Evolutionary conservation across 1,140 invertebrate species (phyloP).

Genomic region (Brachionus sp.): DNA sequence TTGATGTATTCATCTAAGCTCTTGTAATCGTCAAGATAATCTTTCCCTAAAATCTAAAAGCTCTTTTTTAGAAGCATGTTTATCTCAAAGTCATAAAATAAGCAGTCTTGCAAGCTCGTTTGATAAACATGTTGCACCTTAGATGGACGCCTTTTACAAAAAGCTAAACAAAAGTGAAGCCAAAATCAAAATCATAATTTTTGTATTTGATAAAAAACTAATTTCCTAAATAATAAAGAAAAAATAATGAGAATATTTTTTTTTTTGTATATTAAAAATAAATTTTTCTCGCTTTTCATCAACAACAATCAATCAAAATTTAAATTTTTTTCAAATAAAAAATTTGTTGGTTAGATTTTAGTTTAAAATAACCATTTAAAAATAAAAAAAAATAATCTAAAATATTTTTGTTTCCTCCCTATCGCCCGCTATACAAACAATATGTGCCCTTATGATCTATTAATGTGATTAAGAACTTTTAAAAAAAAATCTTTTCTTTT

Average conservation of each 20-base stretch:
- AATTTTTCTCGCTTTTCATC: not conserved
- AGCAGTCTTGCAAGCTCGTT: not conserved
- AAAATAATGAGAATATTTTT: not conserved
- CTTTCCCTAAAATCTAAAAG: not conserved
- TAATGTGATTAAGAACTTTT: constrained; percentile 28
- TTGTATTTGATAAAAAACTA: not conserved
- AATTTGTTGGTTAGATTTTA: constrained; percentile 9
- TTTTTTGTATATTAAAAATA: not conserved
- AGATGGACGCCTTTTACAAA: not conserved
- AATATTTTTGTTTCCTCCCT: not conserved
- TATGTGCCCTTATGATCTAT: constrained; percentile 31
- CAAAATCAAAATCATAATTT: not conserved
- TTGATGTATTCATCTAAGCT: not conserved
- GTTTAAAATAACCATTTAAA: not conserved
- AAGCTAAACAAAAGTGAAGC: not conserved
- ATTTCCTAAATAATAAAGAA: not conserved
- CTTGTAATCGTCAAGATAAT: not conserved
- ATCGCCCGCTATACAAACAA: constrained; percentile 25
- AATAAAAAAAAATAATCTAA: not conserved
- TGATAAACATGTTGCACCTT: not conserved
- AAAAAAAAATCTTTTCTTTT: not conserved
- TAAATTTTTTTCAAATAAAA: not conserved
- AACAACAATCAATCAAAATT: constrained; percentile 32
- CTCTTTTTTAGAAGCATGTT: not conserved
- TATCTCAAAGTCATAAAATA: not conserved